phyloP scores from a whole-genome alignment of 2,888 invertebrate genomes.

The Yponomeuta evonymella region DNA sequence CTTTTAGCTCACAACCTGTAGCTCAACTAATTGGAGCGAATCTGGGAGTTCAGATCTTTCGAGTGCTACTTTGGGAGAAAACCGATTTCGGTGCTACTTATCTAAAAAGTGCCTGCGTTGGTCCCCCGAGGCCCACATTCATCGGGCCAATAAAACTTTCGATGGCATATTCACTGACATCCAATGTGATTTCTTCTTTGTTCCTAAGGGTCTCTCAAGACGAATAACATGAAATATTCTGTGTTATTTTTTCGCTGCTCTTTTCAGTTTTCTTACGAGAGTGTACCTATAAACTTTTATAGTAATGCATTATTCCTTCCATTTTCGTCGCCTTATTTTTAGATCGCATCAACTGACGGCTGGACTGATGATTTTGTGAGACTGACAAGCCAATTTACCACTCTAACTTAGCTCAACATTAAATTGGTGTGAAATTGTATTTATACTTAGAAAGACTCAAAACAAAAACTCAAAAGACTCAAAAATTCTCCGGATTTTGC shows the following conservation, averaged over 20 bases:
- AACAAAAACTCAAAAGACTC: no score
- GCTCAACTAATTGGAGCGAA: not conserved
- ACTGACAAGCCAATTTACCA: no score
- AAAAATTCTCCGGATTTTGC: no score
- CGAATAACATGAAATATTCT: conserved; percentile 47
- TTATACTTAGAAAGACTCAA: no score
- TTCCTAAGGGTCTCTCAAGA: conserved; percentile 43
- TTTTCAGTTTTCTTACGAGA: conserved; percentile 41
- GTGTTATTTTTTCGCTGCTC: conserved; percentile 40
- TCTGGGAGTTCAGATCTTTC: not conserved
- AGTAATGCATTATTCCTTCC: conserved; percentile 25
- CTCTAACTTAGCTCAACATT: no score
- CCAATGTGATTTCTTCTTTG: conserved; percentile 40
- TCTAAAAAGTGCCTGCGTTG: conserved; percentile 55
- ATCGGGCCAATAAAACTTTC: conserved; percentile 19
- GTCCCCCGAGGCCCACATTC: conserved; percentile 32
- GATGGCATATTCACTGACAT: conserved; percentile 21
- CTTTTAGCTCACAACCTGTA: not conserved
- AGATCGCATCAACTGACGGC: not conserved
- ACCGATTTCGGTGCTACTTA: conserved; percentile 28
- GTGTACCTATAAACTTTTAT: conserved; percentile 42
- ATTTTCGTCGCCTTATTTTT: not conserved
- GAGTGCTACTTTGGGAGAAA: not conserved
- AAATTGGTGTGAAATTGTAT: no score
- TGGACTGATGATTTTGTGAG: no score